These are phyloP conservation scores for Vultur gryphus DNA, from an alignment of 2,797 vertebrate species.

Conservation along the genomic window DNA sequence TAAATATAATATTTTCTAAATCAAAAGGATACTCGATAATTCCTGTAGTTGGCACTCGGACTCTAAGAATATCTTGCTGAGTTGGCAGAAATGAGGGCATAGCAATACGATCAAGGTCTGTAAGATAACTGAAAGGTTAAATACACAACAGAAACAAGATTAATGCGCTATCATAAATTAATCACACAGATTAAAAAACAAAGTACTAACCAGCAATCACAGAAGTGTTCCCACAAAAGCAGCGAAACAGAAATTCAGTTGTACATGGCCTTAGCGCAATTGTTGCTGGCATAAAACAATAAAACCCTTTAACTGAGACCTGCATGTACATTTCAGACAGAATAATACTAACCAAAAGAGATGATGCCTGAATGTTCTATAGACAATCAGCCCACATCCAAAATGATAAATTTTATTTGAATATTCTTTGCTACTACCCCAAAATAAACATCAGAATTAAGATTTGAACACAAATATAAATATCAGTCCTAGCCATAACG, in stretches of 20 bases:
- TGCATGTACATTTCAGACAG: background rate
- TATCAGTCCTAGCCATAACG: background rate
- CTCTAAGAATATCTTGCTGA: conserved; percentile 85
- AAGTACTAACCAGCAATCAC: background rate
- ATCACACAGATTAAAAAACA: background rate
- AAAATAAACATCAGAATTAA: background rate
- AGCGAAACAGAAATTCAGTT: background rate
- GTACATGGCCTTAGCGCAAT: background rate
- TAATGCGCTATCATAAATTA: background rate
- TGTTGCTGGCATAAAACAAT: background rate
- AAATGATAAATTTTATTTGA: background rate
- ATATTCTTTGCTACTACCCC: background rate
- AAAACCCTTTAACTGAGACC: background rate
- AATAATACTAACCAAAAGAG: background rate
- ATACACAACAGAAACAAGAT: background rate
- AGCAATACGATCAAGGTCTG: conserved; percentile 80
- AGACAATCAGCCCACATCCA: background rate
- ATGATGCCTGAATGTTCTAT: background rate
- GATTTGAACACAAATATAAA: background rate
- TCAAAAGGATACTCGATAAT: conserved; percentile 90
- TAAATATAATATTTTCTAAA: conserved; percentile 89
- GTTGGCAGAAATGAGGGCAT: conserved; percentile 79
- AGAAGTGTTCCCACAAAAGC: background rate
- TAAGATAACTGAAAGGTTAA: conserved; percentile 78
- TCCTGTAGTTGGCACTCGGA: conserved; percentile 84